Base-by-base conservation (phyloP, 2,888 invertebrate genomes). In the Galeopsomyia nigrocyanea region DNA sequence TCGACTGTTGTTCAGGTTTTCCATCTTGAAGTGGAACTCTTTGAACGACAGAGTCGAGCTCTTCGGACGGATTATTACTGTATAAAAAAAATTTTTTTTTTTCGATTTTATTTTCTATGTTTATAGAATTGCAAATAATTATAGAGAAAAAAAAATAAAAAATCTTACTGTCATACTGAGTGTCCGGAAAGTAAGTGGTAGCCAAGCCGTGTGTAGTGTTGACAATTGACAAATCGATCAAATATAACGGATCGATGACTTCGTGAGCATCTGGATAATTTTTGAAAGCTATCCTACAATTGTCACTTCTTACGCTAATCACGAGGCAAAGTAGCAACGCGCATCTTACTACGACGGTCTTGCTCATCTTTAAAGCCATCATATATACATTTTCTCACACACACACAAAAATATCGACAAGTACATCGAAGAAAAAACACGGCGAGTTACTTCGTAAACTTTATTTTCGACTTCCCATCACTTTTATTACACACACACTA, bases 121-220 rank as follows among this genome's bases (percentile, higher is more conserved):
- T n/a, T n/a, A n/a, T n/a, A n/a, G n/a, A n/a, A n/a, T n/a, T n/a
- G n/a, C n/a, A n/a, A n/a, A n/a, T n/a, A n/a, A n/a, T n/a, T n/a
- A n/a, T n/a, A n/a, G n/a, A n/a, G n/a, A n/a, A n/a, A n/a, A n/a
- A n/a, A n/a, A n/a, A n/a, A n/a, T n/a, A n/a, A n/a, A n/a, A n/a
- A n/a, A n/a, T n/a, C 70, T 73, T 57, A 75, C 75, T 55, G 13
- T 75, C 73, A 7, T 75, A 75, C 31, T 70, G 16, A 2, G 75
- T 73, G 14, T 68, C 51, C 5, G 75, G 75, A 19, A 75, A 73
- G 53, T 73, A 75, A 7, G 75, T 39, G 13, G 10, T 70, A 0
- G 7, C 19, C 13, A 70, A 56, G 17, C 67, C n/a, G 0, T 70
- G 70, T 1, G 19, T 21, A 0, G 73, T 73, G 22, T 73, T 70